Evolutionary conservation across 2,797 vertebrate genomes (phyloP), one percentile per base, ranked within the genome.

Genomic region (Myotis daubentonii): DNA sequence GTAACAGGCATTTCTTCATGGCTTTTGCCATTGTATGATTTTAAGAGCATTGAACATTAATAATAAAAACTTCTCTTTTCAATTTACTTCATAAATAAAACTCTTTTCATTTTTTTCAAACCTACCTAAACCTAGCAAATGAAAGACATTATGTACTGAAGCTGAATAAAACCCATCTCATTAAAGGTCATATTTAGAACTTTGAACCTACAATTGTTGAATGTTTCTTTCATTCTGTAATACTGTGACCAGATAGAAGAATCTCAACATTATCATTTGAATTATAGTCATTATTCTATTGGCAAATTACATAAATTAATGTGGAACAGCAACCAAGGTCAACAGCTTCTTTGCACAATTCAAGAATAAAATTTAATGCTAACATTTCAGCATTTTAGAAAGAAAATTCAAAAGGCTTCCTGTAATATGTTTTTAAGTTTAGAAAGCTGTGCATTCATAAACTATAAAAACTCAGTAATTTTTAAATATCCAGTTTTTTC

Each of bases 181-280:
- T 0, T 93, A 92, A 96, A 96, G 94, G 95, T 86, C 94, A 90
- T n/a, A 23, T 78, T 92, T 93, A 87, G 85, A 95, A 91, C 15
- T 44, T 15, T 74, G 74, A 87, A 47, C 23, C 19, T 94, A 41
- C 25, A 44, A 30, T 66, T 89, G 68, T 38, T 87, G 23, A 78
- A 36, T 82, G 71, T 57, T 66, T 90, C 89, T 88, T 94, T 96
- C 82, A 90, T 38, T 94, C 82, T 93, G 80, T 86, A 95, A 95
- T 41, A 65, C 11, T 72, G 15, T 20, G 9, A 60, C 79, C 71
- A 36, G 8, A 86, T 5, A 91, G 79, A 87, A 93, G 68, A 83
- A 85, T 76, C 53, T 85, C 30, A 78, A 44, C 5, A 8, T 57
- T 87, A 44, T 33, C 57, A 68, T 83, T 30, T 95, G 38, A 97